These are phyloP conservation scores for Albula goreensis DNA, from an alignment of 2,113 vertebrate species.

Conservation along the genomic window DNA sequence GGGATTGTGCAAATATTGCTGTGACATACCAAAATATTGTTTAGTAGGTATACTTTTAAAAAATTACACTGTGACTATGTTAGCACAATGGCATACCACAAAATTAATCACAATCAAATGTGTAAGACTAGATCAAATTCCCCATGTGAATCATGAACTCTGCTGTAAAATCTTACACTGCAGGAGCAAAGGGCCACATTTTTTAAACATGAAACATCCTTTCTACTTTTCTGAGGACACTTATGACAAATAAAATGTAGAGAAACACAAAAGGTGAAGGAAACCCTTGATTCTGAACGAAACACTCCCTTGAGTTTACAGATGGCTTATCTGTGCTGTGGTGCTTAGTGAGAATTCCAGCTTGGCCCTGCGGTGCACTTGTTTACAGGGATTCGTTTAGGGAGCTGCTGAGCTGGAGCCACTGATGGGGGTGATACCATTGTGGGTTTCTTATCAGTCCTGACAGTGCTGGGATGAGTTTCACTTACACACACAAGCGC, in stretches of 20 bases:
- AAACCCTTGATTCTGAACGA: background rate
- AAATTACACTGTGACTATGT: background rate
- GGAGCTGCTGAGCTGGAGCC: background rate
- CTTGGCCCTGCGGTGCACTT: background rate
- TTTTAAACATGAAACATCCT: background rate
- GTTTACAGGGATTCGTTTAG: slow-evolving; percentile 11
- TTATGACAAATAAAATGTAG: background rate
- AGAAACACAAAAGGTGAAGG: background rate
- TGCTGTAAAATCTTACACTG: background rate
- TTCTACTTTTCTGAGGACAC: background rate
- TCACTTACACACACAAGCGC: background rate
- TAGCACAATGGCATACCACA: background rate
- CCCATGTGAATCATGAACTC: background rate
- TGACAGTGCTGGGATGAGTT: background rate
- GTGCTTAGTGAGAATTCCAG: background rate
- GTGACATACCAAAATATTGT: background rate
- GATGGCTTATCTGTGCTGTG: background rate
- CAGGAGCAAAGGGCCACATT: background rate
- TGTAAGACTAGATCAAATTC: background rate
- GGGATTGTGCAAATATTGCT: background rate
- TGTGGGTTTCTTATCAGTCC: slow-evolving; percentile 20
- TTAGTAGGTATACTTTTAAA: background rate
- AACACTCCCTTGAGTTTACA: background rate
- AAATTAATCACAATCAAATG: background rate
- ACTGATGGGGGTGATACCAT: background rate